Conservation (phyloP, 2,888 invertebrate species). For the Odontocerum albicorne region DNA sequence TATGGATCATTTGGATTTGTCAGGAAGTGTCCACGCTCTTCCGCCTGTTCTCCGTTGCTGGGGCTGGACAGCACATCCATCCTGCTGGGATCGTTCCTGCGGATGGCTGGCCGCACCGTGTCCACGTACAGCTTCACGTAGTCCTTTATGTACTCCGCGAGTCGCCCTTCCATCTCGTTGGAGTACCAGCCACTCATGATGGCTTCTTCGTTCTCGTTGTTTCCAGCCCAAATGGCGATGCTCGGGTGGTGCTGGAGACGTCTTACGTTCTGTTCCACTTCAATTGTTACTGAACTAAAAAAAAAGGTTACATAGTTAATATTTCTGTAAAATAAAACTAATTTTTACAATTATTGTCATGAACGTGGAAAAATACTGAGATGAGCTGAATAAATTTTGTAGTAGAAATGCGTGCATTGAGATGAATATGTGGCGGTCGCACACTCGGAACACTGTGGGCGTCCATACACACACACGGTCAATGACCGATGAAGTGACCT, state of each 20-base stretch:
- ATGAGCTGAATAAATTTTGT: no score
- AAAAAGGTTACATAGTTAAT: no score
- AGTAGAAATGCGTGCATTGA: no score
- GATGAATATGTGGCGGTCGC: no score
- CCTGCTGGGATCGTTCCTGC: constrained; percentile 62
- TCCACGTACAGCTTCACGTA: constrained; percentile 83
- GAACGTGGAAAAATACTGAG: no score
- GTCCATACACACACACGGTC: no score
- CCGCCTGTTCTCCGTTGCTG: constrained; percentile 77
- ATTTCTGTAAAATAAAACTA: no score
- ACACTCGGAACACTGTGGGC: no score
- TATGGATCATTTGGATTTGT: constrained; percentile 72
- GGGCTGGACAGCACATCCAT: constrained; percentile 88
- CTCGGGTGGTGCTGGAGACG: constrained; percentile 86
- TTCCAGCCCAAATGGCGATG: constrained; percentile 87
- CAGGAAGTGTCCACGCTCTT: constrained; percentile 76
- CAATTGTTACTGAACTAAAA: constrained; percentile 67
- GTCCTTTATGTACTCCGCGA: constrained; percentile 66
- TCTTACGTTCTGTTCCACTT: constrained; percentile 79
- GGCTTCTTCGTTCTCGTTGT: constrained; percentile 96
- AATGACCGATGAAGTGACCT: no score
- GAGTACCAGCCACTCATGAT: constrained; percentile 80
- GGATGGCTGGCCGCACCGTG: constrained; percentile 68
- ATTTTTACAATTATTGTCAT: no score
- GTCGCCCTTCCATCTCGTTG: constrained; percentile 54